phyloP scores from a whole-genome alignment of 2,797 vertebrate genomes.

The Pseudotriccus pelzelni region DNA sequence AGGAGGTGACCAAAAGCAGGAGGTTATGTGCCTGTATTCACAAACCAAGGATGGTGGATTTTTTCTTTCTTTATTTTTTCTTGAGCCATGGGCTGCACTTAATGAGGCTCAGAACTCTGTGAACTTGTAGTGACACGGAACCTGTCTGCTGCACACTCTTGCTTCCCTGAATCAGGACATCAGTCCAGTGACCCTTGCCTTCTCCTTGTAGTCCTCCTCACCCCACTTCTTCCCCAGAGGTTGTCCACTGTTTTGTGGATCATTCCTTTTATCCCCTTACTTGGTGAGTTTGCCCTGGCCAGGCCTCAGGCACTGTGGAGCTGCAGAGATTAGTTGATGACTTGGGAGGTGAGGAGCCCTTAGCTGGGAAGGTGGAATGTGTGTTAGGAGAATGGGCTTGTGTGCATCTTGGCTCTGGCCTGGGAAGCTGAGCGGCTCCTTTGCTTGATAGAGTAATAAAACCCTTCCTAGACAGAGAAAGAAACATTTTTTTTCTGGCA shows the following conservation, averaged over 20 bases:
- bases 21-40: not conserved
- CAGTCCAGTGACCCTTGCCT: not conserved
- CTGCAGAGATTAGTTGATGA: not conserved
- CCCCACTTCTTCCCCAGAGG: not conserved
- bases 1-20: not conserved
- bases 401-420: not conserved
- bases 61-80: not conserved
- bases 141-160: not conserved
- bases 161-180: not conserved
- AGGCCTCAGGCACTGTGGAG: not conserved
- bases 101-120: not conserved
- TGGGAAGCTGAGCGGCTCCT: not conserved
- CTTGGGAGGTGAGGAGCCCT: not conserved
- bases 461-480: not conserved
- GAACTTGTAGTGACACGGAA: not conserved
- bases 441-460: not conserved
- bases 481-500: not conserved
- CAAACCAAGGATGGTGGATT: not conserved
- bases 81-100: not conserved
- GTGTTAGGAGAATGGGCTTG: not conserved
- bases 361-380: not conserved
- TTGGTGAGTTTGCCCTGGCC: not conserved
- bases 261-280: not conserved
- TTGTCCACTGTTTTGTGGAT: not conserved
- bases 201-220: not conserved